A percentile compares a stretch with the other conserved stretches of the same genome.
Conservation (phyloP, 2,113 vertebrate species). For the Nesospiza acunhae region DNA sequence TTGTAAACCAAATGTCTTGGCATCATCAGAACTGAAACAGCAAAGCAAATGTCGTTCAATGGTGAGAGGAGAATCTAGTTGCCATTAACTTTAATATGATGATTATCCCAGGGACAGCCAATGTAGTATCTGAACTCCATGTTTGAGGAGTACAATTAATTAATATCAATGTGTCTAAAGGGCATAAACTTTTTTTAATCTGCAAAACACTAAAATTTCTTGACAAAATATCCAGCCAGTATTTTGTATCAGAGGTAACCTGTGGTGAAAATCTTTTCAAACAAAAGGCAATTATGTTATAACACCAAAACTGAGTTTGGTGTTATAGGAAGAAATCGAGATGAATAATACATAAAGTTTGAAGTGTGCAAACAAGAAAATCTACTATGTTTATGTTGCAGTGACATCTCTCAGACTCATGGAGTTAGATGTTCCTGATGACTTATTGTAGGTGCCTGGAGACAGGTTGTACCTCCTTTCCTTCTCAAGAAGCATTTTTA, state of each 20-base stretch:
- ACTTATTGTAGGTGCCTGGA: neutral
- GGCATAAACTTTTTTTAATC: neutral
- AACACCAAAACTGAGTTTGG: neutral
- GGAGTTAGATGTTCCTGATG: neutral
- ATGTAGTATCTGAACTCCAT: neutral
- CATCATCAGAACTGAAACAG: neutral
- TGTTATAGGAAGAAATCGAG: neutral
- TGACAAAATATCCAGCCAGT: neutral
- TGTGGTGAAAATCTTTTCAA: neutral
- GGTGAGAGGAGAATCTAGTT: neutral
- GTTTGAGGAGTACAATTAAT: neutral
- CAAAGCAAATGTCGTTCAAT: neutral
- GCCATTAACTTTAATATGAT: neutral
- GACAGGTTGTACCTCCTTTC: neutral
- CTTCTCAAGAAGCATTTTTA: neutral
- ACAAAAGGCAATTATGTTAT: neutral
- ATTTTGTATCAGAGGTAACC: neutral
- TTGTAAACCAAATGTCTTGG: neutral
- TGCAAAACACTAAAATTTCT: neutral
- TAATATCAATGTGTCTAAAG: neutral
- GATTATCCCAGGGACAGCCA: neutral
- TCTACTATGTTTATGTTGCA: neutral
- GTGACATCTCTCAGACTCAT: rapidly evolving
- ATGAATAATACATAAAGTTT: neutral
- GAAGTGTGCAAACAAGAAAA: neutral